These are phyloP conservation scores for Encarsia formosa DNA, from an alignment of 2,888 invertebrate genomes.

Conservation along the genomic window DNA sequence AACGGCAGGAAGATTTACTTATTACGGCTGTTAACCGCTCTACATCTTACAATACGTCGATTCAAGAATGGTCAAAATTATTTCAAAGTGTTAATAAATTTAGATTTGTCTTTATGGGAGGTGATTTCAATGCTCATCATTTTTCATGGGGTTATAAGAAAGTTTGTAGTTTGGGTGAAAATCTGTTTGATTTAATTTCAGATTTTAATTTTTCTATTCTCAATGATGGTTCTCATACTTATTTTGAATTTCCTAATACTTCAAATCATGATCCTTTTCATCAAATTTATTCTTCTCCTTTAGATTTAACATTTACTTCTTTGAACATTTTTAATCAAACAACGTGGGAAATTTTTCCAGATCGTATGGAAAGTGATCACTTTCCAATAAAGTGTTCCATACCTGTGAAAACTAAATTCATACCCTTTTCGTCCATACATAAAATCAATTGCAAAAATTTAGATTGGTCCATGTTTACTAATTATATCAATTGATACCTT, in stretches of 20 bases:
- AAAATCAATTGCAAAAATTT: neutral
- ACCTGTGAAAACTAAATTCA: neutral
- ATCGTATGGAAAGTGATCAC: neutral
- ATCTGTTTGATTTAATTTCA: neutral
- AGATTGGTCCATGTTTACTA: neutral
- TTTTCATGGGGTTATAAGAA: neutral
- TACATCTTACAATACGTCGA: neutral
- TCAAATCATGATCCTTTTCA: neutral
- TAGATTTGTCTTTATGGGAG: slow-evolving; percentile 1
- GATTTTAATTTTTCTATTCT: neutral
- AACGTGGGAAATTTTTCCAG: neutral
- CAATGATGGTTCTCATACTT: slow-evolving; percentile 1
- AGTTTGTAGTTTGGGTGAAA: neutral
- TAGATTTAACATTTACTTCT: neutral
- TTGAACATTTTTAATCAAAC: neutral
- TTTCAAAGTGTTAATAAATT: neutral
- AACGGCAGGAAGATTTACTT: neutral
- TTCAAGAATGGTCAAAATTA: neutral
- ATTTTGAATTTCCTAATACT: neutral
- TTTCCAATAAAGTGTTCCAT: neutral
- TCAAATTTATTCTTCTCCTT: neutral
- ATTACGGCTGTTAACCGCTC: neutral
- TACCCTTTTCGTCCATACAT: neutral
- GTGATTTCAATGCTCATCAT: slow-evolving; percentile 4
- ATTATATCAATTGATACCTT: neutral